phyloP scores from a whole-genome alignment of 2,113 vertebrate species.

The Proterorhinus semilunaris region DNA sequence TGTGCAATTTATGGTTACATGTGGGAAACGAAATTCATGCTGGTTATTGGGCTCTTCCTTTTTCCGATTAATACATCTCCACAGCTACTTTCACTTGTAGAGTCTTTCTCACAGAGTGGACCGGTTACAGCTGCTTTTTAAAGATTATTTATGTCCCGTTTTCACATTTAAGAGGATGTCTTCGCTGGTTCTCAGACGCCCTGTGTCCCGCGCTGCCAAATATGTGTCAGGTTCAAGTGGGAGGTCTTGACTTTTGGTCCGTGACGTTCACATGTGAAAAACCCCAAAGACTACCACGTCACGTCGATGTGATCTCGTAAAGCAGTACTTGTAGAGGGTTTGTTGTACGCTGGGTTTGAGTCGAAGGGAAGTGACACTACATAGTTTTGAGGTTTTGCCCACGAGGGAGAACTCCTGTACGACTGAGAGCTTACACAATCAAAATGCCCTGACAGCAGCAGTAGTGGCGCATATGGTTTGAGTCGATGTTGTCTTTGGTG shows the following conservation, averaged over 20 bases:
- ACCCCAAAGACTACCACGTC: slow-evolving; percentile 5
- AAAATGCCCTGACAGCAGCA: neutral
- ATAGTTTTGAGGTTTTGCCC: neutral
- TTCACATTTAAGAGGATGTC: slow-evolving; percentile 17
- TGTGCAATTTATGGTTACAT: no score
- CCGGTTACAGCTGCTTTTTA: slow-evolving; percentile 23
- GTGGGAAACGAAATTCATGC: neutral
- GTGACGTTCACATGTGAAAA: slow-evolving; percentile 57
- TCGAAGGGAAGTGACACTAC: neutral
- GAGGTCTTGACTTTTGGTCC: slow-evolving; percentile 42
- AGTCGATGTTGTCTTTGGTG: neutral
- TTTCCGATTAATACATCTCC: neutral
- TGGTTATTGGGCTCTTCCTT: neutral
- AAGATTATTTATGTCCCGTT: slow-evolving; percentile 30
- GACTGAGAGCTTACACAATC: no score
- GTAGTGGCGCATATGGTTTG: neutral
- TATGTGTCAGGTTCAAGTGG: slow-evolving; percentile 44
- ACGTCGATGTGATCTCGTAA: neutral
- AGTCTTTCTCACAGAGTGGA: neutral
- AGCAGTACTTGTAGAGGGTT: neutral
- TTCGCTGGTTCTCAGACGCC: slow-evolving; percentile 5
- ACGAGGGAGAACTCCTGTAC: no score
- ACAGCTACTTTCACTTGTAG: neutral
- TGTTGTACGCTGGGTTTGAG: neutral
- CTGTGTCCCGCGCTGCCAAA: slow-evolving; percentile 38